Evolutionary conservation across 2,113 vertebrate species (phyloP), one percentile per base, ranked within the genome.

Genomic region (Grantiella picta): DNA sequence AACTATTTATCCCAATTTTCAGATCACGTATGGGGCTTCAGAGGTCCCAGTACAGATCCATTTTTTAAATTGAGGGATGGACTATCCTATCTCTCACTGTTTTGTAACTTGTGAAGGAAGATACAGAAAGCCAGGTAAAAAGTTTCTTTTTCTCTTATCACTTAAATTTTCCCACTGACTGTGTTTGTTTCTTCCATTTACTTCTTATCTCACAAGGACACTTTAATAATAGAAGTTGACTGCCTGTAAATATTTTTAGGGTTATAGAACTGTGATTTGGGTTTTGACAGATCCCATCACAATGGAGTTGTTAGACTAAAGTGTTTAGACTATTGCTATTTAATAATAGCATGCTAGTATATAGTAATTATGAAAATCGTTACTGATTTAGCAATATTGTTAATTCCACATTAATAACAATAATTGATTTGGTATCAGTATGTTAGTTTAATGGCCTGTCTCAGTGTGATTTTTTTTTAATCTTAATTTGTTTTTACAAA

Each of bases 161-260:
- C 22, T 80, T 72, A 28, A 69, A 38, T 86, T 86, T 95, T 89
- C 19, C 40, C 6, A 23, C 27, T 60, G 40, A 47, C 16, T 59
- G 7, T 21, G 1, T 65, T 89, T 89, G 28, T 92, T 88, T 63
- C 28, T 81, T 80, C 54, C 15, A 38, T 73, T 86, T 89, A 69
- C 33, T 54, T 77, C 23, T 69, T 77, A 21, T 68, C 47, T 89
- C 49, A 63, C 47, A 71, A 49, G 35, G 56, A 66, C 19, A 36
- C 16, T 50, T 90, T 47, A 56, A 36, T 38, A 68, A 50, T 54
- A 85, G 24, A 82, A 42, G 28, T 33, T 73, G 40, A 25, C 65
- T 69, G 15, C 22, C 45, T 52, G 28, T 57, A 66, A 81, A 78
- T 91, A 68, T 66, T 94, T 89, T 70, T 75, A 53, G 36, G 50